Evolutionary conservation across 2,888 invertebrate genomes (phyloP), one percentile per base, ranked within the genome.

Genomic region (Melanchra persicariae): DNA sequence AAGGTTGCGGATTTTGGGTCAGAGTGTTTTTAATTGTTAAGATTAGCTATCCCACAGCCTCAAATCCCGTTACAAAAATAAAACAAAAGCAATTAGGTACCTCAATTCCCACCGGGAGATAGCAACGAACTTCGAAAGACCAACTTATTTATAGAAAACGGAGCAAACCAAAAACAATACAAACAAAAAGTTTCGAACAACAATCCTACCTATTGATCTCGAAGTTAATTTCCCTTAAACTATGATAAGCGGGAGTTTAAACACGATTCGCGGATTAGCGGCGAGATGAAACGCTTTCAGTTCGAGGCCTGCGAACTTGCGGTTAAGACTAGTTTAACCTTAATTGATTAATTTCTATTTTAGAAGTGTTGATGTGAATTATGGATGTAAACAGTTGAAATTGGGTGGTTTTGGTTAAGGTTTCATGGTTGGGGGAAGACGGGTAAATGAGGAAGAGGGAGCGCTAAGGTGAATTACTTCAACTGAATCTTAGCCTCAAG

Each of bases 241-340:
- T 86, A 84, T 85, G 83, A 84, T 84, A 83, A 80, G 84, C 79
- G 70, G 49, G 81, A 84, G 87, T 87, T 87, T 81, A 77, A 81
- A 83, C 85, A 85, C 86, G 85, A 83, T 79, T 84, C 79, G 69
- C 68, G 85, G 83, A 88, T 88, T 88, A 87, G 76, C 73, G 78
- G 79, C 63, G 70, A 74, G 82, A 83, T 86, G 84, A 87, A 73
- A 82, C 76, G 76, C 72, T 62, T 73, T 63, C 52, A 45, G 74
- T 74, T 43, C 30, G 49, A 40, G 63, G 58, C 66, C 78, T 60
- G n/a, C 26, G 47, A 74, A 68, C 68, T 76, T 79, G 73, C 22
- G 84, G 82, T 79, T 58, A 24, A 60, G 74, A 78, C 66, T 73
- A 75, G 63, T 84, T 79, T 68, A 68, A 52, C 57, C 24, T 52